Base-by-base conservation (phyloP, 2,888 invertebrate species). In the Drosophila testacea region DNA sequence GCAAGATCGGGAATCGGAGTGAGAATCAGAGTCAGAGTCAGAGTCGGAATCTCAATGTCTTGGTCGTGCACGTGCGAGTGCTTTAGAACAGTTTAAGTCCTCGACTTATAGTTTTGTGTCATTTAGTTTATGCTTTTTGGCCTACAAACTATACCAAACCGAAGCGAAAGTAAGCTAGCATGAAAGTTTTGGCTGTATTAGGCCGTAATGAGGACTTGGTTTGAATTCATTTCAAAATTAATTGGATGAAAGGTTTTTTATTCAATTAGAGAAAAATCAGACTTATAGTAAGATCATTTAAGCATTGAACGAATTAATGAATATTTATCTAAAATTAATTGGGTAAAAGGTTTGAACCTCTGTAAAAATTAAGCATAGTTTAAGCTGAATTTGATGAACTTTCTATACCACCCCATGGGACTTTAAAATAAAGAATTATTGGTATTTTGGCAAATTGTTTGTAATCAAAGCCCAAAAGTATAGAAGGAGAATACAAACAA, bases 71-170 rank as follows among this genome's bases (percentile, higher is more conserved):
- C 79, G 81, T 79, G 73, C 72, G 6, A 28, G 63, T 39, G 73
- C 46, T 70, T 69, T 73, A 41, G 50, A 61, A 47, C 28, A 55
- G 55, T 88, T 78, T 88, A 82, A 85, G 73, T 67, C 68, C 69
- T 61, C 65, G 69, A 88, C 85, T 85, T 88, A 71, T 73, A 79
- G 86, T 77, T 83, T 77, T 61, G 70, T 67, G 56, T 34, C 56
- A 51, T 68, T 76, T 60, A 66, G 64, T 65, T 69, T 48, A 36
- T 32, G 65, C 44, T 81, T 74, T 60, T 54, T 57, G 46, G 52
- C 28, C 13, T 6, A n/a, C 6, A 36, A 67, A 46, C 48, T 36
- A 28, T 11, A n/a, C 4, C 22, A 61, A 64, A 27, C 56, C 47
- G 9, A 36, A 70, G 28, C 54, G 48, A 62, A 73, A 52, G 64